Evolutionary conservation across 2,888 invertebrate genomes (phyloP).

Genomic region (Harpalus rufipes): DNA sequence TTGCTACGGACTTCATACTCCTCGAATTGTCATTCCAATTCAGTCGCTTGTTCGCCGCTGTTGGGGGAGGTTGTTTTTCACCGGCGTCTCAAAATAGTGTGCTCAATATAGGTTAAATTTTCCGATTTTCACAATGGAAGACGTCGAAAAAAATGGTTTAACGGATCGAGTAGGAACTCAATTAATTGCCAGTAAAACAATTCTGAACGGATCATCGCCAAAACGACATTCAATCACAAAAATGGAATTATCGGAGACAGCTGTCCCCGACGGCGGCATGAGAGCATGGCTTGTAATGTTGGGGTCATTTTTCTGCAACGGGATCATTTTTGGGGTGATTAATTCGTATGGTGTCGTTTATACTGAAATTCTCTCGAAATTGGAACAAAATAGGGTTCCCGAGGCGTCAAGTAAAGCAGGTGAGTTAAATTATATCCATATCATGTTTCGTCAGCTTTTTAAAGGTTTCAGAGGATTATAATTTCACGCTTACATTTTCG

Average conservation of each 20-base stretch:
- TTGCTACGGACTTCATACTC: slow-evolving; percentile 31
- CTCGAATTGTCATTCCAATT: slow-evolving; percentile 18
- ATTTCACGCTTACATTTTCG: slow-evolving; percentile 6
- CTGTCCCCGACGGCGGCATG: slow-evolving; percentile 87
- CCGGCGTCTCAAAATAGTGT: slow-evolving; percentile 59
- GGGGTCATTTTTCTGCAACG: slow-evolving; percentile 93
- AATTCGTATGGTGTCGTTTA: slow-evolving; percentile 93
- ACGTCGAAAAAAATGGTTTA: slow-evolving; percentile 57
- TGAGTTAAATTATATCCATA: slow-evolving; percentile 77
- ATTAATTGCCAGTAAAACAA: slow-evolving; percentile 50
- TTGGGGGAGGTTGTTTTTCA: slow-evolving; percentile 53
- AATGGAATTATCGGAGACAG: slow-evolving; percentile 72
- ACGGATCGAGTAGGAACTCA: slow-evolving; percentile 48
- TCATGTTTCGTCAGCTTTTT: slow-evolving; percentile 63
- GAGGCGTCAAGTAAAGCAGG: slow-evolving; percentile 91
- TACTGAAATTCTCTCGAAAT: slow-evolving; percentile 82
- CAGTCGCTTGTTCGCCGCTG: slow-evolving; percentile 56
- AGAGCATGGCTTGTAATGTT: slow-evolving; percentile 90
- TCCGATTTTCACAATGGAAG: slow-evolving; percentile 54
- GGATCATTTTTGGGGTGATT: slow-evolving; percentile 93
- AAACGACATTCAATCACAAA: slow-evolving; percentile 61
- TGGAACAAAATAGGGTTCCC: slow-evolving; percentile 82
- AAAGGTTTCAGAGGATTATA: slow-evolving; percentile 25
- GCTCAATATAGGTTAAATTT: slow-evolving; percentile 59
- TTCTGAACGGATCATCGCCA: slow-evolving; percentile 54